phyloP scores from a whole-genome alignment of 2,113 vertebrate species.

The Cebus imitator region DNA sequence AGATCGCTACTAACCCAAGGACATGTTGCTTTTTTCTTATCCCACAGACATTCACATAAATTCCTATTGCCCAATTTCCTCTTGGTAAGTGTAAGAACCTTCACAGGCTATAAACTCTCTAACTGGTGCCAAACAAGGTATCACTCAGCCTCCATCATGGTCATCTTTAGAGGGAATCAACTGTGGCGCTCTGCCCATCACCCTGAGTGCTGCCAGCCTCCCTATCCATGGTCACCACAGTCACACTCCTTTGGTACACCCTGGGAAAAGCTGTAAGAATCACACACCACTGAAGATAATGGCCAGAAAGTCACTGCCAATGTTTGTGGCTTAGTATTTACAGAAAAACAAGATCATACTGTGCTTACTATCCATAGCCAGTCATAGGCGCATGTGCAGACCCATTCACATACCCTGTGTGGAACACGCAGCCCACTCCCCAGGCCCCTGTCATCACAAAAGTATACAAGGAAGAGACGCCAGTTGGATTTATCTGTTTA shows the following conservation, averaged over 20 bases:
- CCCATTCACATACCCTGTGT: accelerated
- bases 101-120: not conserved
- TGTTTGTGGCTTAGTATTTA: not conserved
- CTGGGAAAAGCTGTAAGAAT: not conserved
- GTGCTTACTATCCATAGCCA: too few relatives aligned
- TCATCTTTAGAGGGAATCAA: not conserved
- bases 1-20: accelerated
- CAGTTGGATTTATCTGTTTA: accelerated
- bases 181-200: not conserved
- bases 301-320: not conserved
- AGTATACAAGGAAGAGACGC: not conserved
- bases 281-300: not conserved
- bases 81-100: not conserved
- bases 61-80: not conserved
- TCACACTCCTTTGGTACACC: not conserved
- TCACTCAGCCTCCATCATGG: not conserved
- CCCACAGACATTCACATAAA: not conserved
- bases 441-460: not conserved
- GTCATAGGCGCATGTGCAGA: accelerated
- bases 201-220: not conserved
- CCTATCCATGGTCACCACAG: not conserved
- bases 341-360: not conserved
- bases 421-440: not conserved
- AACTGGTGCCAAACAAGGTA: not conserved
- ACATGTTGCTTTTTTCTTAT: not conserved